These are phyloP conservation scores for Homarus americanus DNA, from an alignment of 1,140 invertebrate genomes.

Conservation along the genomic window DNA sequence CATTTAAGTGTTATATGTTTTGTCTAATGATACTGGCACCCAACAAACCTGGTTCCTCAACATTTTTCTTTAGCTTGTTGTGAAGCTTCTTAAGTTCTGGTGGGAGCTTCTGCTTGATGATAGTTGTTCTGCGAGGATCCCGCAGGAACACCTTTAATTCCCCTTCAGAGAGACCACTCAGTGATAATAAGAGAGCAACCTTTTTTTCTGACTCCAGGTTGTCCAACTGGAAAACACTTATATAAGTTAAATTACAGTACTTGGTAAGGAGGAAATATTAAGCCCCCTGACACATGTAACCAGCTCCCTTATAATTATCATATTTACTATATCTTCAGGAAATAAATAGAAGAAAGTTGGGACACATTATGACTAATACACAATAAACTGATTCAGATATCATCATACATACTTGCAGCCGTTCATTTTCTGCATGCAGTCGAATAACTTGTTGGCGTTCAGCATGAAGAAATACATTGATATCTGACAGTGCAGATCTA, in stretches of 20 bases:
- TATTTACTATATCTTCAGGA: no score
- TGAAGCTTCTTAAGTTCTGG: conserved; percentile 39
- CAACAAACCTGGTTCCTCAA: conserved; percentile 24
- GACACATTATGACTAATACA: no score
- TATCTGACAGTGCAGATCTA: conserved; percentile 53
- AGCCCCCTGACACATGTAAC: no score
- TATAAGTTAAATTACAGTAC: no score
- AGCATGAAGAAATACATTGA: conserved; percentile 63
- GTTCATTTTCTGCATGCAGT: conserved; percentile 55
- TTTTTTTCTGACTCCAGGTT: conserved; percentile 49
- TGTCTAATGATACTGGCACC: no score
- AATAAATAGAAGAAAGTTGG: no score
- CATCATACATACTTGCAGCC: conserved; percentile 26
- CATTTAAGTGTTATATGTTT: neutral
- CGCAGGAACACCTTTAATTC: conserved; percentile 50
- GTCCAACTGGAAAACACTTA: conserved; percentile 55
- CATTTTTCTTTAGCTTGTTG: conserved; percentile 30
- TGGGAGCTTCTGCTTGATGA: conserved; percentile 57
- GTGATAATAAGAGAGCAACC: conserved; percentile 25
- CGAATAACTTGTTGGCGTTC: conserved; percentile 59
- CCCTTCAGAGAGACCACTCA: conserved; percentile 54
- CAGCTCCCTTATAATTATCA: no score
- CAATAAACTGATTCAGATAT: no score
- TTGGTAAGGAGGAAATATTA: no score
- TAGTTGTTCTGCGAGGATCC: conserved; percentile 29